These are phyloP conservation scores for Alligator sinensis DNA, from an alignment of 2,113 vertebrate species.

Conservation along the genomic window DNA sequence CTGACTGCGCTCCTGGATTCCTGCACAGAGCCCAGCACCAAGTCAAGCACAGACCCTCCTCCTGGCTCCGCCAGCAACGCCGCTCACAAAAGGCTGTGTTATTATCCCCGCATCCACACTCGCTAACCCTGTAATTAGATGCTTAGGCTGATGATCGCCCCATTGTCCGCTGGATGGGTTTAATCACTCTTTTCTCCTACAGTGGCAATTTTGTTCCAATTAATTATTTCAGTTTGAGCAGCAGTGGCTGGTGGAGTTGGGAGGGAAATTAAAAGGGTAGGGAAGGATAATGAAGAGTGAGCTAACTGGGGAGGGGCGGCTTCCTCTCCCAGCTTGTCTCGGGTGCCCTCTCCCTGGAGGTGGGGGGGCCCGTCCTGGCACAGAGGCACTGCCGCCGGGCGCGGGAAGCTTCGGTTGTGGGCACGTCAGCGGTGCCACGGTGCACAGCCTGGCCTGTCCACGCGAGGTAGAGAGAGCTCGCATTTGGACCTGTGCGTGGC, in stretches of 20 bases:
- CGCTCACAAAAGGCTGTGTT: constrained; percentile 27
- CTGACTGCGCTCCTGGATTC: background rate
- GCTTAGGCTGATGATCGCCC: constrained; percentile 75
- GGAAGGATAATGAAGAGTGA: constrained; percentile 64
- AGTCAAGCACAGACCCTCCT: constrained; percentile 26
- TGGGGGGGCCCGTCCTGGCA: background rate
- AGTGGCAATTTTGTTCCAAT: constrained; percentile 77
- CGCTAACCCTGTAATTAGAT: constrained; percentile 71
- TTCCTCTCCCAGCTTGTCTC: background rate
- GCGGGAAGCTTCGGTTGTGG: background rate
- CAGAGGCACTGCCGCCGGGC: background rate
- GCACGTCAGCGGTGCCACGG: background rate
- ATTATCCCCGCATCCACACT: constrained; percentile 56
- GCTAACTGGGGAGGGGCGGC: constrained; percentile 33
- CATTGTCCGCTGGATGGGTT: constrained; percentile 73
- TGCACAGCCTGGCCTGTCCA: fast-evolving
- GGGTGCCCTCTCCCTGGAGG: background rate
- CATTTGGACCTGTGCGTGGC: fast-evolving
- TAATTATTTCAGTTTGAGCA: constrained; percentile 76
- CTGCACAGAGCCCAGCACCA: background rate
- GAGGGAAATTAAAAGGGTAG: constrained; percentile 73
- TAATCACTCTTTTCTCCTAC: constrained; percentile 77
- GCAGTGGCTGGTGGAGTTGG: constrained; percentile 72
- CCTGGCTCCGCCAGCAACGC: constrained; percentile 10
- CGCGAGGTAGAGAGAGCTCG: fast-evolving